Percentiles rank a stretch among this genome's conserved stretches.
Evolutionary conservation across 2,113 vertebrate species (phyloP).

Genomic region (Brienomyrus longianalis): DNA sequence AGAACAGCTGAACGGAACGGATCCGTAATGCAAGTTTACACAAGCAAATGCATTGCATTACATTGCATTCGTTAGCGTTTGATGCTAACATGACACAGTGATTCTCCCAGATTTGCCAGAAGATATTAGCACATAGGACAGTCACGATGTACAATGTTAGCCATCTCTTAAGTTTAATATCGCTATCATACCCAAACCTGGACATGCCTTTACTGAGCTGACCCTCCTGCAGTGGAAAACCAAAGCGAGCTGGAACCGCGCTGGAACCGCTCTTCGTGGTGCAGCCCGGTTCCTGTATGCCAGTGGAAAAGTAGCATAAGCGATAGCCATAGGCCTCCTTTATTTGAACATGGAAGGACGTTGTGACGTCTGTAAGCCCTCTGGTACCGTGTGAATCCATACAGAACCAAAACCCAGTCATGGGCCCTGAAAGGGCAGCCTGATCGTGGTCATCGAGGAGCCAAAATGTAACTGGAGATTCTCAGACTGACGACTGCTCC

Average conservation of each 20-base stretch:
- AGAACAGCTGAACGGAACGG: background rate
- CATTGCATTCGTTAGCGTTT: background rate
- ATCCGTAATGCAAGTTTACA: background rate
- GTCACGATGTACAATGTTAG: background rate
- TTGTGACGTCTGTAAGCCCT: background rate
- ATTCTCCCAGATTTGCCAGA: background rate
- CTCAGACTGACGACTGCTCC: conserved; percentile 41
- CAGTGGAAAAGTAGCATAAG: background rate
- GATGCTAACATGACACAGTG: background rate
- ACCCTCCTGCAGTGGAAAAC: background rate
- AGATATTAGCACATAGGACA: background rate
- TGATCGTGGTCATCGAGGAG: background rate
- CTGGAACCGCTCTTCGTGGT: background rate
- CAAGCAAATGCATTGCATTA: background rate
- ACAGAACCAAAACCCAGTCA: background rate
- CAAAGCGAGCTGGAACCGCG: background rate
- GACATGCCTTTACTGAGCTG: background rate
- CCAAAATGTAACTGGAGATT: background rate
- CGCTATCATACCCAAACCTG: background rate
- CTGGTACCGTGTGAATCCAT: background rate
- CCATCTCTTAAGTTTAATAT: background rate
- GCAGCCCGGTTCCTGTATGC: background rate
- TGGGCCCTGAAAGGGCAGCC: background rate
- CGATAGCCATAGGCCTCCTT: background rate
- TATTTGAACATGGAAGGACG: background rate